phyloP scores from a whole-genome alignment of 2,888 invertebrate genomes.

The Erebia ligea region DNA sequence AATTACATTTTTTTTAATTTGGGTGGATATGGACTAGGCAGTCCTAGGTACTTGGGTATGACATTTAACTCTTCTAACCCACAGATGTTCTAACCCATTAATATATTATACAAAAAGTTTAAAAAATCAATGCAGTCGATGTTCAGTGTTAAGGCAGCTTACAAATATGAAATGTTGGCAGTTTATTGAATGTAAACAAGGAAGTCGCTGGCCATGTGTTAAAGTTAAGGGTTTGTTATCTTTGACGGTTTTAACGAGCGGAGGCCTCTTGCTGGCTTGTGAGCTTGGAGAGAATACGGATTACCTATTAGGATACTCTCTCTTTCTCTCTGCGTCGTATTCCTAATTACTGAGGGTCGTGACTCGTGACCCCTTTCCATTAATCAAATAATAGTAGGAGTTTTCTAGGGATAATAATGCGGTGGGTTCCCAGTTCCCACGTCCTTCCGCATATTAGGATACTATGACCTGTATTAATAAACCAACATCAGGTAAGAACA shows the following conservation, averaged over 20 bases:
- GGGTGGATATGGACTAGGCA: too few species aligned
- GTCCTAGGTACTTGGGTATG: too few species aligned
- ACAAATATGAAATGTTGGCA: conserved; percentile 7
- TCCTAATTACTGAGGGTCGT: too few species aligned
- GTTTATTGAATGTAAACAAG: conserved; percentile 31
- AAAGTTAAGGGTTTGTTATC: conserved; percentile 21
- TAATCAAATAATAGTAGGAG: too few species aligned
- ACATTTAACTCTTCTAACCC: neutral
- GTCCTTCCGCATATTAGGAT: too few species aligned
- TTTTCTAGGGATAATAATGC: too few species aligned
- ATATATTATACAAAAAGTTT: neutral
- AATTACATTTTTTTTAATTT: too few species aligned
- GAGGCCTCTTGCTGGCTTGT: neutral
- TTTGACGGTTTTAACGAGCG: conserved; percentile 5
- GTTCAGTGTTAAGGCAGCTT: neutral
- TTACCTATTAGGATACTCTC: neutral
- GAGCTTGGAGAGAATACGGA: neutral
- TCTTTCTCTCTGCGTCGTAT: too few species aligned
- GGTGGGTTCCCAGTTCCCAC: too few species aligned
- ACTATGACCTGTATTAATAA: too few species aligned
- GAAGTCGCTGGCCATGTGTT: conserved; percentile 36
- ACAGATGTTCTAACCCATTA: neutral
- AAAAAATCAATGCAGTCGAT: neutral
- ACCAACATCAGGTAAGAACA: neutral
- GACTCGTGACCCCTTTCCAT: too few species aligned